Conservation (phyloP, 2,888 invertebrate species). For the Tolmerus cingulatus region DNA sequence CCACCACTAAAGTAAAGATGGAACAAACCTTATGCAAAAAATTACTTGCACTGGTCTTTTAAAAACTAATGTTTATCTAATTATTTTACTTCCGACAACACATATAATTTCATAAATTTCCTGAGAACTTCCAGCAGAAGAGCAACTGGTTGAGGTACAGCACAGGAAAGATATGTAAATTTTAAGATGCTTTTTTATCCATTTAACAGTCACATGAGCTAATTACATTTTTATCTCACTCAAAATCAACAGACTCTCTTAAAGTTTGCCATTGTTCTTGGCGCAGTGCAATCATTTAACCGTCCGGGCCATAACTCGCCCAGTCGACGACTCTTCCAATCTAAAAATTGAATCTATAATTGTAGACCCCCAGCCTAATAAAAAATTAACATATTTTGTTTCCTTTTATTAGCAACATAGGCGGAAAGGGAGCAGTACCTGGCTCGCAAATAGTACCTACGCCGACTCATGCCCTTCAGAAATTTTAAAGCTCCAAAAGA, state of each 20-base stretch:
- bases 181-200: neutral
- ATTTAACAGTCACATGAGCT: neutral
- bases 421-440: neutral
- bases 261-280: neutral
- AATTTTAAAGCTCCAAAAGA: neutral
- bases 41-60: neutral
- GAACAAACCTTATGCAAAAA: neutral
- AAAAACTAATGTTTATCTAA: neutral
- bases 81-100: neutral
- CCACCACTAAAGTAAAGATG: neutral
- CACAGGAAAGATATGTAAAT: neutral
- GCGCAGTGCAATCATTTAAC: neutral
- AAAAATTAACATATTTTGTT: conserved; percentile 30
- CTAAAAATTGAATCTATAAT: neutral
- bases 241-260: neutral
- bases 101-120: neutral
- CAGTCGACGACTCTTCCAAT: neutral
- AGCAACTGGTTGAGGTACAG: neutral
- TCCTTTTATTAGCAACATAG: conserved; percentile 6
- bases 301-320: neutral
- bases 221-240: neutral
- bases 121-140: neutral
- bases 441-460: neutral
- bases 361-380: neutral
- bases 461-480: neutral